Base-by-base conservation (phyloP, 2,113 vertebrate genomes). In the Pelecanoides urinatrix region DNA sequence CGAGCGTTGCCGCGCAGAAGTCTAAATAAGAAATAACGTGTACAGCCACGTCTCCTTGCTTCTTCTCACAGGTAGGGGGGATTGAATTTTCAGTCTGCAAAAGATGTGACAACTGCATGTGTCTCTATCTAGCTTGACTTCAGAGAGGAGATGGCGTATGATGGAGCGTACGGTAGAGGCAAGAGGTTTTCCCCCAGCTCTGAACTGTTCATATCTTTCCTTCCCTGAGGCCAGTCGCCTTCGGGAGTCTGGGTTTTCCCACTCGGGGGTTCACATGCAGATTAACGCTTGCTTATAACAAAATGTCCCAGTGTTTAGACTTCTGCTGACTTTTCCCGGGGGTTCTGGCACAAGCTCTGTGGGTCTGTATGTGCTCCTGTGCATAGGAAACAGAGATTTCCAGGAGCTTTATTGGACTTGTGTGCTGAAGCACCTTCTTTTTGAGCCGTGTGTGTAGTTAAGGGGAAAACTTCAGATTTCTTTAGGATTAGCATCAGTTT, bases 1-100 rank as follows among this genome's bases (percentile, higher is more conserved):
- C 1, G 7, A 88, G 81, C 0, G 0, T 20, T 62, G 68, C 59
- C 1, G 2, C 1, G 40, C 74, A 14, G 26, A 40, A 30, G 2
- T 15, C 56, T 32, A 16, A 20, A 7, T 34, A 2, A 61, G 53
- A 36, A 49, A 71, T 20, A 4, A 32, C 0, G 0, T 2, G 36
- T 18, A 6, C 55, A n/a, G 55, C 1, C 0, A 23, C 21, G 68
- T 36, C 26, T 80, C 55, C 63, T 23, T 9, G 68, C 63, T 77
- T 3, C 82, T 80, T 16, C 68, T 74, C 26, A 6, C 83, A 66
- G 79, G 67, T 53, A 62, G 86, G 44, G 59, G 47, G 17, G 25
- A 83, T 42, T 6, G 25, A 72, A 27, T 6, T n/a, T 29, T 65
- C 32, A 5, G 22, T 10, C 56, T 52, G 56, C 22, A 76, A 19